Conservation (phyloP, 2,113 vertebrate genomes). For the Apteryx owenii region DNA sequence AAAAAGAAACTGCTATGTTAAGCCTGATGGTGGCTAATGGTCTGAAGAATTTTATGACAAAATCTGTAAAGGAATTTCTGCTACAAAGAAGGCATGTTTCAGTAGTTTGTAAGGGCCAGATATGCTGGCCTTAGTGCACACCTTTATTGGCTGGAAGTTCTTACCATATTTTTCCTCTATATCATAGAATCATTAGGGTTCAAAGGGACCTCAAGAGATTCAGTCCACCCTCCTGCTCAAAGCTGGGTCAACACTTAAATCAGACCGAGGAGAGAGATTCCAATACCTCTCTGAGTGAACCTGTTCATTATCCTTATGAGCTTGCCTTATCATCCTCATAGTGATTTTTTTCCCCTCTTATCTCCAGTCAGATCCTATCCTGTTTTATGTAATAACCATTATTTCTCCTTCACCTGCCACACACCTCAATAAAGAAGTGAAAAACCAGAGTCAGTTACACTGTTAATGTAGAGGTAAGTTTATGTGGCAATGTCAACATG, state of each 20-base stretch:
- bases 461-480: not conserved
- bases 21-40: not conserved
- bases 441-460: not conserved
- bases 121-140: not conserved
- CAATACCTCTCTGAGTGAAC: not conserved
- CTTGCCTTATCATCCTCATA: not conserved
- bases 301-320: not conserved
- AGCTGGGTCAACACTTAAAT: not conserved
- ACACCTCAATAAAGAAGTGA: not conserved
- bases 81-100: not conserved
- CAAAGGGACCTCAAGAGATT: not conserved
- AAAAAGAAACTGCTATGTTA: not conserved
- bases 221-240: not conserved
- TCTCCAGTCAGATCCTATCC: not conserved
- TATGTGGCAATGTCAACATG: not conserved
- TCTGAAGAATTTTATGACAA: not conserved
- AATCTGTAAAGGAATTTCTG: not conserved
- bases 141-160: not conserved
- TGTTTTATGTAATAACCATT: not conserved
- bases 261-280: not conserved
- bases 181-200: not conserved
- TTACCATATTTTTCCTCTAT: not conserved
- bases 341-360: not conserved
- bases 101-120: not conserved
- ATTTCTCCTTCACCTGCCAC: not conserved